A percentile compares a stretch with the other conserved stretches of the same genome.
Conservation (phyloP, 2,113 vertebrate genomes). For the Charina bottae region DNA sequence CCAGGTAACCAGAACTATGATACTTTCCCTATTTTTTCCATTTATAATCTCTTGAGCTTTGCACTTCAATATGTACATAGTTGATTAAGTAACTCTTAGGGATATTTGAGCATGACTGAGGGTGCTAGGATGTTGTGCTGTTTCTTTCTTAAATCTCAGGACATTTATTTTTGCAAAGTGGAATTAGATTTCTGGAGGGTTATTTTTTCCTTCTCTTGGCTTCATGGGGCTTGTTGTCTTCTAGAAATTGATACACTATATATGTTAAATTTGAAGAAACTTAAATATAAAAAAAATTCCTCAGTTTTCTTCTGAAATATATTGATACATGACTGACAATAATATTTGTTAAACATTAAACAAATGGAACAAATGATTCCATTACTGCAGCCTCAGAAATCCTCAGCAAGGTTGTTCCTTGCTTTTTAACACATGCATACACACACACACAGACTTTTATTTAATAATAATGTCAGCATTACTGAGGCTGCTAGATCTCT, state of each 20-base stretch:
- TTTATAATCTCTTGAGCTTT: neutral
- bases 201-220: too few species aligned
- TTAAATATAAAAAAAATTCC: neutral
- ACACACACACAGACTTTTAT: neutral
- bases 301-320: neutral
- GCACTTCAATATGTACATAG: neutral
- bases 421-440: neutral
- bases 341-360: neutral
- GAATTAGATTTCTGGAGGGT: neutral
- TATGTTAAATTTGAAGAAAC: neutral
- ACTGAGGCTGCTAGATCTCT: neutral
- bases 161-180: neutral
- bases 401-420: neutral
- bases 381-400: neutral
- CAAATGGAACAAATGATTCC: neutral
- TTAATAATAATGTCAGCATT: conserved; percentile 11
- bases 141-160: neutral
- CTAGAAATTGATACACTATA: neutral
- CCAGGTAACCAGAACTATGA: neutral
- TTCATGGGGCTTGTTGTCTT: neutral
- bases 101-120: neutral
- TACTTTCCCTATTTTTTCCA: neutral
- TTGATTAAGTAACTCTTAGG: neutral
- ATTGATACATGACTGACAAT: neutral
- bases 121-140: neutral